Evolutionary conservation across 2,797 vertebrate genomes (phyloP).

Genomic region (Vireo griseus): DNA sequence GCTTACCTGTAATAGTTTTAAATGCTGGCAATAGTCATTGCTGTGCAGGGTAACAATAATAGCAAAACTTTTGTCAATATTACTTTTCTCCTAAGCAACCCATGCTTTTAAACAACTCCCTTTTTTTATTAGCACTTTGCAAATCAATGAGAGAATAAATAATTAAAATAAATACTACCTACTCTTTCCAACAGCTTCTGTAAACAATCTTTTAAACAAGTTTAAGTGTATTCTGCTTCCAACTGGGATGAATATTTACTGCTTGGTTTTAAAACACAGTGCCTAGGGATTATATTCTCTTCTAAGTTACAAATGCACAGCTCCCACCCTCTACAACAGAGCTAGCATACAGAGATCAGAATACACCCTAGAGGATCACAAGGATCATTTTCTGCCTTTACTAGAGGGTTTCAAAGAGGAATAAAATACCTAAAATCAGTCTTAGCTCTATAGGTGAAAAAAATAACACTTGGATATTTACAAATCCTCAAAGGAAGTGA

Average conservation of each 20-base stretch:
- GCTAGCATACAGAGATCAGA: not conserved
- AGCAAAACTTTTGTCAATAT: not conserved
- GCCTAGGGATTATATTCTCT: not conserved
- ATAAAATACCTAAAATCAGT: conserved; percentile 36
- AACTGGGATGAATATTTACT: not conserved
- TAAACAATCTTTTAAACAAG: conserved; percentile 20
- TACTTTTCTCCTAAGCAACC: not conserved
- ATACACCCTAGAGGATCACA: not conserved
- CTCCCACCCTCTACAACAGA: not conserved
- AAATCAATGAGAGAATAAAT: conserved; percentile 2
- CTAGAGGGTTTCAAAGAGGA: conserved; percentile 55
- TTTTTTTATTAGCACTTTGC: not conserved
- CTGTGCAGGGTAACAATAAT: not conserved
- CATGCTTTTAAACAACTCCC: not conserved
- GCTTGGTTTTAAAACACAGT: conserved; percentile 15
- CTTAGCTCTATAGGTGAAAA: conserved; percentile 67
- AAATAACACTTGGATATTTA: conserved; percentile 76
- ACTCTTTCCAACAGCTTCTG: not conserved
- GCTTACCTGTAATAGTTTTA: not conserved
- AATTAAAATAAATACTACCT: conserved; percentile 1
- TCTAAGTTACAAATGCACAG: not conserved
- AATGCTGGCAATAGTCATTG: not conserved
- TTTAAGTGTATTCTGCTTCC: conserved; percentile 19
- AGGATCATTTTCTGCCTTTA: conserved; percentile 12
- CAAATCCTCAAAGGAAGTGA: conserved; percentile 77